Conservation (phyloP, 2,113 vertebrate species). For the Leptobrachium ailaonicum region DNA sequence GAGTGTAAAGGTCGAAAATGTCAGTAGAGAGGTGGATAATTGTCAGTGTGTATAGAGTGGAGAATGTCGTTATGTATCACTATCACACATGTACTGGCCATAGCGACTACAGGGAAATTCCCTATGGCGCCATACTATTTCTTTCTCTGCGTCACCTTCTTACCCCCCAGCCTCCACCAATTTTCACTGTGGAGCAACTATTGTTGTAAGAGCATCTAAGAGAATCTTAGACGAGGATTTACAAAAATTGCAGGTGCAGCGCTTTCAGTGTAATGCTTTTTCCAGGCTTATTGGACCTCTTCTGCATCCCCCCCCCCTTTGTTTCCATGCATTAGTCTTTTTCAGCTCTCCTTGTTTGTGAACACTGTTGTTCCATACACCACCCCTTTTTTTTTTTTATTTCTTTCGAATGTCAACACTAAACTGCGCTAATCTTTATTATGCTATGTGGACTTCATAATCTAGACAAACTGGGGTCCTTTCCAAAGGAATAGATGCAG, state of each 20-base stretch:
- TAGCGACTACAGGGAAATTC: too few species aligned
- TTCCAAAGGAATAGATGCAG: slow-evolving; percentile 50
- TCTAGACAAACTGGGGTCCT: slow-evolving; percentile 73
- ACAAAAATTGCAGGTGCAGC: slow-evolving; percentile 85
- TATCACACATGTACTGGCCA: too few species aligned
- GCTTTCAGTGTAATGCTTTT: slow-evolving; percentile 70
- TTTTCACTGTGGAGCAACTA: slow-evolving; percentile 61
- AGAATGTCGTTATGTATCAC: too few species aligned
- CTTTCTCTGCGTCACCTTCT: slow-evolving; percentile 43
- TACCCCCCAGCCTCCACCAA: slow-evolving; percentile 47
- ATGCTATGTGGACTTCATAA: slow-evolving; percentile 98
- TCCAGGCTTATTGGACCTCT: slow-evolving; percentile 59
- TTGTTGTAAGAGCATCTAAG: slow-evolving; percentile 74
- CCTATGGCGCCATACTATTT: too few species aligned
- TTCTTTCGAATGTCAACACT: slow-evolving; percentile 74
- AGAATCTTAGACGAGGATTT: slow-evolving; percentile 75
- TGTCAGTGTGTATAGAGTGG: too few species aligned
- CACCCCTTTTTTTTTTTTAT: slow-evolving; percentile 66
- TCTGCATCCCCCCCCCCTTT: slow-evolving; percentile 59
- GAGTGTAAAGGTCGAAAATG: too few species aligned
- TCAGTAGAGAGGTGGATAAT: too few species aligned
- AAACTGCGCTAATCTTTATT: slow-evolving; percentile 94
- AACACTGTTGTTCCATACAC: slow-evolving; percentile 75
- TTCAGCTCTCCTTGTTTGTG: slow-evolving; percentile 84
- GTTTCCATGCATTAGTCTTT: slow-evolving; percentile 53